Conservation (phyloP, 2,797 vertebrate genomes). For the Silurus aristotelis region DNA sequence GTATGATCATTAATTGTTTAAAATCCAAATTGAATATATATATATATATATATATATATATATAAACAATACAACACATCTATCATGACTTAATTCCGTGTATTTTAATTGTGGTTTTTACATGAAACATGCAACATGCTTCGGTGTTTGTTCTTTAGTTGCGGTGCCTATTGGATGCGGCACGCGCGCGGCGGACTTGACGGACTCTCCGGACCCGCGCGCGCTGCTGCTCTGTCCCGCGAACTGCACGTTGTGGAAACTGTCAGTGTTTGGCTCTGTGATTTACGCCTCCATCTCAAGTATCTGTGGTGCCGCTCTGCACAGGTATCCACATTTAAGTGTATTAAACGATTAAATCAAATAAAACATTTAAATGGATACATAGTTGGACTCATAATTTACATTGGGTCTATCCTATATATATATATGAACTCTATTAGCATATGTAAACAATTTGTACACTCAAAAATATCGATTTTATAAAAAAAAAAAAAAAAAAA, state of each 20-base stretch:
- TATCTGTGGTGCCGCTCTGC: conserved; percentile 87
- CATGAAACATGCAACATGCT: background rate
- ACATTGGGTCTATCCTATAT: no score
- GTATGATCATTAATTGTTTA: no score
- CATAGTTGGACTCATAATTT: background rate
- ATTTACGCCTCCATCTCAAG: conserved; percentile 89
- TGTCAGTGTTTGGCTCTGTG: conserved; percentile 85
- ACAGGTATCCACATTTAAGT: conserved; percentile 74
- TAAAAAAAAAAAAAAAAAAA: background rate
- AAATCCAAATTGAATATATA: no score
- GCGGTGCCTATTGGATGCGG: conserved; percentile 75
- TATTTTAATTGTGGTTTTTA: background rate
- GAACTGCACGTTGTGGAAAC: conserved; percentile 74
- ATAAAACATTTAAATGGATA: background rate
- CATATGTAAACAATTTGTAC: background rate
- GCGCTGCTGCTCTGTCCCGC: conserved; percentile 83
- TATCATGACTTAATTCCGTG: background rate
- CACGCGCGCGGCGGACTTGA: conserved; percentile 84
- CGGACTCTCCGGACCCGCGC: conserved; percentile 66
- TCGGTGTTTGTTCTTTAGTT: conserved; percentile 51
- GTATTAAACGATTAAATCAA: background rate
- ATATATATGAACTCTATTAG: background rate
- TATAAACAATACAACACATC: background rate
- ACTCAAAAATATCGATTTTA: no score
- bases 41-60: background rate